Base-by-base conservation (phyloP, 2,113 vertebrate genomes). In the Calyptommatus sinebrachiatus region DNA sequence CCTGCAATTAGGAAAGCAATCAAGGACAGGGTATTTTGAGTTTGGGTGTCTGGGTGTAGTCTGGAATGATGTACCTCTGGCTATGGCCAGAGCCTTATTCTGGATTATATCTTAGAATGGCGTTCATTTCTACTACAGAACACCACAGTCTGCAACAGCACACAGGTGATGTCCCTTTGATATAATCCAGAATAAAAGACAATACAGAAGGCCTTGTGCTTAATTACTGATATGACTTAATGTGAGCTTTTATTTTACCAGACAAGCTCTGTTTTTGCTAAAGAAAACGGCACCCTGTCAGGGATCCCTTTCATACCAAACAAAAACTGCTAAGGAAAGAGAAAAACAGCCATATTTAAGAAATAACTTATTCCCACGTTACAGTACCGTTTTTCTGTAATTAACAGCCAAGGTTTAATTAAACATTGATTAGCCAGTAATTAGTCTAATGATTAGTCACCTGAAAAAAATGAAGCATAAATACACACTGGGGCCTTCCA, bases 351-450 rank as follows among this genome's bases (percentile, higher is more conserved):
- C 60, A 41, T 45, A 20, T 75, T 88, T 86, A 79, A 57, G 7
- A 83, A 87, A 80, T 29, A 22, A 84, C 85, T 80, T 63, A 70
- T 83, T 93, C 89, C 88, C 91, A 85, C 91, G 92, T 85, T 88
- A 79, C 88, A 76, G 81, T 79, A 93, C 91, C 83, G 95, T 91
- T 94, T n/a, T 91, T 85, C 89, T 94, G 92, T 94, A 95, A 97
- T 96, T 96, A 96, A 96, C 94, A 93, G 92, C 89, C 90, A 92
- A 83, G 88, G 95, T 96, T 97, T 97, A 97, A 98, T 97, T 96
- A 97, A 97, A 96, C 95, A 96, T 96, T 93, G 96, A 97, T 97
- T 96, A 96, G 92, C 92, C 93, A 94, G 95, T 97, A 96, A 97
- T 97, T 97, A 96, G 94, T 92, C 92, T 92, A 95, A 94, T 96